Base-by-base conservation (phyloP, 1,140 invertebrate species). In the Asbolus verrucosus region DNA sequence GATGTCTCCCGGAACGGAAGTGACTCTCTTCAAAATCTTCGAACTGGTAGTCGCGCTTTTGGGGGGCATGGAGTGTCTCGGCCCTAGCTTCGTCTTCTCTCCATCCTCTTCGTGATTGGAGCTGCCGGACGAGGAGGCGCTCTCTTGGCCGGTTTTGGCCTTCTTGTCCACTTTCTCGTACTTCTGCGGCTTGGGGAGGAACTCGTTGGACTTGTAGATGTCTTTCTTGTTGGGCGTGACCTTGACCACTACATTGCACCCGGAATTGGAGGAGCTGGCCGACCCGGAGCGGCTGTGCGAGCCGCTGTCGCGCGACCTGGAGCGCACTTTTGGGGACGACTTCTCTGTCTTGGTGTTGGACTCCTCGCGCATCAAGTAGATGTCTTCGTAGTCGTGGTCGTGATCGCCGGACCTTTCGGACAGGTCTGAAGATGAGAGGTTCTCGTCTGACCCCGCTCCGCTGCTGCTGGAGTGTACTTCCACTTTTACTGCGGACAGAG, bases 381-480 rank as follows among this genome's bases (percentile, higher is more conserved):
- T 91, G 67, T 92, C 90, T 79, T 92, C 90, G 74, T 92, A 92
- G 75, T 91, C 90, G 66, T 91, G 88, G 67, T 91, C 88, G 1
- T 85, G 84, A 6, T 83, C 84, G 1, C 84, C 84, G 11, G 78
- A 80, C 41, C 76, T 73, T 68, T 81, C 82, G 4, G 82, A 83
- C n/a, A 84, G 76, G 67, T 86, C 84, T 13, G 87, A 87, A 2
- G 85, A 86, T 59, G 83, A 83, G 5, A 84, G 78, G 66, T 86
- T 87, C 76, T 87, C 87, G 50, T 88, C 86, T 2, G 86, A 87
- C 63, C 84, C 84, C 14, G 84, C 84, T 59, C 86, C 87, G 65
- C 84, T 86, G 59, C 84, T 86, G 46, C 85, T 87, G 63, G 86
- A 87, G 77, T 88, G 87, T 2, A 88, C 86, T 78, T 88, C 87